Evolutionary conservation across 35 echinoderm and acorn worm species (phyloP), one percentile per base, ranked within the genome.

Genomic region (Chiridota heheva): DNA sequence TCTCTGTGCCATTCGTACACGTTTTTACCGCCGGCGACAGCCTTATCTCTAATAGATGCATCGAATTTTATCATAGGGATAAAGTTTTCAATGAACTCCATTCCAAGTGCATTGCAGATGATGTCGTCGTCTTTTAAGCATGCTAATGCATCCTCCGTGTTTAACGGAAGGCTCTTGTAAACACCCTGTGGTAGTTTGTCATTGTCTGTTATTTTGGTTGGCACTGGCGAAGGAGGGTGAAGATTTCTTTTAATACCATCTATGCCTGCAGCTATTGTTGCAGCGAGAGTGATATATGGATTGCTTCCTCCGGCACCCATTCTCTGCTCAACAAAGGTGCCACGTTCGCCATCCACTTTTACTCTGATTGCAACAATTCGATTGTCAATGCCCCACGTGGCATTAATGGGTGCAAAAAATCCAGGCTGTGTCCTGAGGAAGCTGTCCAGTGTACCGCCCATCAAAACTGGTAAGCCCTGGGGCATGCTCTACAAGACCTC

Each of bases 201-300:
- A n/a, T n/a, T n/a, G n/a, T n/a, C n/a, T n/a, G n/a, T n/a, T n/a
- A n/a, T n/a, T n/a, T n/a, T n/a, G n/a, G n/a, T n/a, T n/a, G 30
- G 24, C 7, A 65, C 40, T 5, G 40, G 10, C 20, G 62, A 24
- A 36, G 33, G 39, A 10, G 76, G 82, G n/a, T 38, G 82, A 16
- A 85, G 47, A 3, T 85, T 37, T 16, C 47, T 38, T 2, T 25
- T 32, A 13, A 85, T 65, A 2, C 82, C 82, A 44, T 85, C 82
- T 22, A 85, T 38, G 18, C 82, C 82, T 4, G 82, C 82, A 2
- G 82, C 82, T 10, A 85, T 63, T 6, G 70, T 76, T 41, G 82
- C 82, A 32, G 82, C 82, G n/a, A 85, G 70, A 26, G 40, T 46
- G 15, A 85, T 55, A 24, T 85, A 85, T 2, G 82, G 82, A 41